Percentiles rank a stretch among this genome's conserved stretches.
phyloP scores from a whole-genome alignment of 2,888 invertebrate species.

The Saturnia pavonia region DNA sequence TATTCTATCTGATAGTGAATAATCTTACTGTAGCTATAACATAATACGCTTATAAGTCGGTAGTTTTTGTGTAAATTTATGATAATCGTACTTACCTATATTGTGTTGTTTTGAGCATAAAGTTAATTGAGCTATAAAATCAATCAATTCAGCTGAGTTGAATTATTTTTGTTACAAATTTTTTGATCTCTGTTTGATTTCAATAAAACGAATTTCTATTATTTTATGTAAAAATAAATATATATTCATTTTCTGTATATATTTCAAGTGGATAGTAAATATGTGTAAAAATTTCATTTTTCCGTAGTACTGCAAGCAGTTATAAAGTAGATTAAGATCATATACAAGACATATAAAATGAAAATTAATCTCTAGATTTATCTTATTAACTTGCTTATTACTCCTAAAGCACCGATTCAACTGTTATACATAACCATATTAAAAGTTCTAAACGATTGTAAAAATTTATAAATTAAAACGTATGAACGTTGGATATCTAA shows the following conservation, averaged over 20 bases:
- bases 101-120: conserved; percentile 13
- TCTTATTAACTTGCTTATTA: not conserved
- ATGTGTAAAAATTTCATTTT: not conserved
- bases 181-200: conserved; percentile 59
- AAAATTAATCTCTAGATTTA: not conserved
- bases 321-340: not conserved
- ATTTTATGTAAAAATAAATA: not conserved
- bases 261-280: not conserved
- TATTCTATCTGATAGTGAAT: conserved; percentile 36
- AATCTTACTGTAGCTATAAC: conserved; percentile 38
- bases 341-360: not conserved
- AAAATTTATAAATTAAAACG: not conserved
- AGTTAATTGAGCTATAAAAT: conserved; percentile 5
- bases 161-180: conserved; percentile 30
- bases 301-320: not conserved
- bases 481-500: not conserved
- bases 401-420: not conserved
- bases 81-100: conserved; percentile 15
- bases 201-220: conserved; percentile 29
- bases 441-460: not conserved
- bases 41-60: conserved; percentile 59
- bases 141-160: not conserved
- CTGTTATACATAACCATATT: not conserved
- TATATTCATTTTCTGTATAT: not conserved
- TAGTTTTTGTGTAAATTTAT: conserved; percentile 24